Evolutionary conservation across 64 coral and sea anemone species (phyloP), one percentile per base, ranked within the genome.

Genomic region (Montipora foliosa): DNA sequence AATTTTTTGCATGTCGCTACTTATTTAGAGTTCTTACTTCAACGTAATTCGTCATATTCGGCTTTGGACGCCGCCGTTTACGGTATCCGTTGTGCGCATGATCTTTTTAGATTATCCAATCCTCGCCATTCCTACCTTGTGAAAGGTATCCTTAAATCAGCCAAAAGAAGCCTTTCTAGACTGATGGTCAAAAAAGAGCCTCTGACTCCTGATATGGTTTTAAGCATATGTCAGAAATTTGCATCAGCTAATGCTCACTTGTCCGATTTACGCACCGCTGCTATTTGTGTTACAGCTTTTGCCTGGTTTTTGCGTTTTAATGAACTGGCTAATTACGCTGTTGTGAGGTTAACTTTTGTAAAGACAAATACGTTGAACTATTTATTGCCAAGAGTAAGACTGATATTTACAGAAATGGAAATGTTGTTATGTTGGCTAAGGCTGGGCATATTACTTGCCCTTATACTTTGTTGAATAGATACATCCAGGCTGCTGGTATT

Each of bases 101-200:
- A 64, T 64, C 61, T 64, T 64, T 64, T 64, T 64, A 15, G 61
- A 64, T 64, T 64, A 64, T 64, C 61, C 14, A 64, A 64, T 64
- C 61, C 61, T 14, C 19, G 61, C 12, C 0, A 87, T 44, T 80
- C 75, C 20, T 7, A 15, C 4, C 25, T 93, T 49, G 92, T 93
- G 13, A 87, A 87, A 57, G 50, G 49, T 46, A 85, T 92, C 8
- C 48, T 92, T 19, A 57, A 86, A 79, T 64, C 61, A 64, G 61
- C 61, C 9, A 64, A 64, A 64, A 64, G 61, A 64, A 64, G 61
- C 61, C 8, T 93, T 45, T 45, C 59, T 1, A 93, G 78, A 76
- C 83, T 84, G 37, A 79, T 70, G 0, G 14, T 67, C n/a, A 93
- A 87, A 57, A 93, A 93, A 53, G 90, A 84, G 67, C 90, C 90